These are phyloP conservation scores for Telenomus remus DNA, from an alignment of 1,140 invertebrate genomes.

Conservation along the genomic window DNA sequence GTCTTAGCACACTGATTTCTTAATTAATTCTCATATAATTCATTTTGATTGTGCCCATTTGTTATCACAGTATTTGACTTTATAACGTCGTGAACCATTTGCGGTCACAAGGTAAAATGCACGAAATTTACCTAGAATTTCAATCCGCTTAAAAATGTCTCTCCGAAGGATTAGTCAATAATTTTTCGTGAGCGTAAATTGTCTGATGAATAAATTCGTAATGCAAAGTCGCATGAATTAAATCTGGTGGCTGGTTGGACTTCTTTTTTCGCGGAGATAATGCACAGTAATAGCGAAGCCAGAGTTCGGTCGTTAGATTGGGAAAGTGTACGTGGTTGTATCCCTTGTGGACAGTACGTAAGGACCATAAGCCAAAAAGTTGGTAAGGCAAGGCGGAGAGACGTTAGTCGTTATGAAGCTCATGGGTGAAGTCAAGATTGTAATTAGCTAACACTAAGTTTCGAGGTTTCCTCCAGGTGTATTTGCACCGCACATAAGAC, in stretches of 20 bases:
- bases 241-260: conserved; percentile 9
- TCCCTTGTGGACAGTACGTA: conserved; percentile 72
- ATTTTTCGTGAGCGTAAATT: conserved; percentile 1
- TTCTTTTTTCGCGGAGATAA: conserved; percentile 35
- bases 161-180: background rate
- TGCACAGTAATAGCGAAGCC: conserved; percentile 42
- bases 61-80: too few relatives aligned
- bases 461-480: conserved; percentile 66
- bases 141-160: background rate
- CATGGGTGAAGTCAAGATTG: conserved; percentile 74
- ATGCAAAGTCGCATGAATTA: conserved; percentile 13
- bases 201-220: conserved; percentile 10
- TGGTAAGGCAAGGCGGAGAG: conserved; percentile 58
- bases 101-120: background rate
- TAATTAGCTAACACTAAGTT: conserved; percentile 73
- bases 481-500: conserved; percentile 65
- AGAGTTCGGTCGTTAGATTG: conserved; percentile 39
- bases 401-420: conserved; percentile 73
- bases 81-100: background rate
- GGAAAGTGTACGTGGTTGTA: conserved; percentile 55
- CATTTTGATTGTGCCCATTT: background rate
- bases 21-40: background rate
- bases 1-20: too few relatives aligned
- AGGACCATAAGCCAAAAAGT: conserved; percentile 75
- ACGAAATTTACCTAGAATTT: background rate